These are phyloP conservation scores for Periophthalmodon schlosseri DNA, from an alignment of 2,113 vertebrate genomes.

Conservation along the genomic window DNA sequence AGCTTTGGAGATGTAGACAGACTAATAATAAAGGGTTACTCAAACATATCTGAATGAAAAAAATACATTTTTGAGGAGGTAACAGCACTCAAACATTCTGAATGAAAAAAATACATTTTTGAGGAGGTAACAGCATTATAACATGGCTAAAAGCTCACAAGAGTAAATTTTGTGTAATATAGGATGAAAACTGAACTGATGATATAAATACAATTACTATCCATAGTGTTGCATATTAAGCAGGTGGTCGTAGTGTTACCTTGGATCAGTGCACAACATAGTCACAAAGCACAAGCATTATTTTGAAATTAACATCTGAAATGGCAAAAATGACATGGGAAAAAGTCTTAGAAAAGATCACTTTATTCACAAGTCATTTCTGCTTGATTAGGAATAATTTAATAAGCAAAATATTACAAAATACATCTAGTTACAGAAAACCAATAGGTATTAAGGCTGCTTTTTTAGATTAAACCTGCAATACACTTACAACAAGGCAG, in stretches of 20 bases:
- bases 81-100: too few relatives aligned
- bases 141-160: too few relatives aligned
- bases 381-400: slow-evolving; percentile 62
- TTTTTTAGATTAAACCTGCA: slow-evolving; percentile 18
- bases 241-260: not conserved
- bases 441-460: slow-evolving; percentile 17
- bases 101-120: too few relatives aligned
- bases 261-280: not conserved
- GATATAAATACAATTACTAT: not conserved
- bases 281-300: slow-evolving; percentile 20
- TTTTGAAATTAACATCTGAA: slow-evolving; percentile 17
- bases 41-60: too few relatives aligned
- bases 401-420: slow-evolving; percentile 62
- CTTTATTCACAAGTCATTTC: slow-evolving; percentile 60
- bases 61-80: too few relatives aligned
- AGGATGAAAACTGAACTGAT: too few relatives aligned
- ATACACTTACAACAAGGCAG: not conserved
- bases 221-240: not conserved
- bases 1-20: too few relatives aligned
- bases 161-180: too few relatives aligned
- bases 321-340: slow-evolving; percentile 42
- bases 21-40: too few relatives aligned
- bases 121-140: too few relatives aligned
- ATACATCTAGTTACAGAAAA: slow-evolving; percentile 48
- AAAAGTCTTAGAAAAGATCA: slow-evolving; percentile 34